Evolutionary conservation across 2,888 invertebrate genomes (phyloP).

Genomic region (Coelinius sp.): DNA sequence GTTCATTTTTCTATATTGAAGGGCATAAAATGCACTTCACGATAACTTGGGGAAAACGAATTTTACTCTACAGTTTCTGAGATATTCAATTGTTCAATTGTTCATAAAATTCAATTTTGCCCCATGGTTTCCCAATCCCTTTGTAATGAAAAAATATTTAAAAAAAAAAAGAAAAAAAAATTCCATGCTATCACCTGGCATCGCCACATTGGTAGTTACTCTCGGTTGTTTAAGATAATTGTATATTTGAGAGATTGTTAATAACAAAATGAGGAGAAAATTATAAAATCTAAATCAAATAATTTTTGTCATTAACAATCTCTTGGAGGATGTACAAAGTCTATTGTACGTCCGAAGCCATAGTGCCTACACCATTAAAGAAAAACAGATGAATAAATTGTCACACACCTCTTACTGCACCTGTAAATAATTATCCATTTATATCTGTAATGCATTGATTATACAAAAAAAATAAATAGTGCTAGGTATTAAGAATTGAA

Average conservation of each 20-base stretch:
- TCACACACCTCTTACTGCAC: constrained; percentile 59
- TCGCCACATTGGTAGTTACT: constrained; percentile 12
- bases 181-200: not conserved
- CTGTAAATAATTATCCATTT: constrained; percentile 69
- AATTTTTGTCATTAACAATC: constrained; percentile 57
- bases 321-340: constrained; percentile 69
- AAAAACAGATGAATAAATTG: constrained; percentile 38
- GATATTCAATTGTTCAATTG: not conserved
- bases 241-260: constrained; percentile 35
- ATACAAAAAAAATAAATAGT: constrained; percentile 37
- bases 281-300: constrained; percentile 23
- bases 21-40: not conserved
- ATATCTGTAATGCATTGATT: constrained; percentile 48
- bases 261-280: constrained; percentile 21
- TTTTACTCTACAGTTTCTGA: too few species aligned
- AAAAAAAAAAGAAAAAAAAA: too few species aligned
- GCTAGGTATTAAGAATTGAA: constrained; percentile 30
- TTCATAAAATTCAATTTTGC: not conserved
- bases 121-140: not conserved
- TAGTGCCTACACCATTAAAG: constrained; percentile 70
- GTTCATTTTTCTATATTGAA: not conserved
- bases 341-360: constrained; percentile 70
- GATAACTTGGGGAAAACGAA: too few species aligned
- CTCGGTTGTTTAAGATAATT: constrained; percentile 24
- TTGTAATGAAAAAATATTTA: not conserved